Base-by-base conservation (phyloP, 2,888 invertebrate genomes). In the Melanostoma mellinum region DNA sequence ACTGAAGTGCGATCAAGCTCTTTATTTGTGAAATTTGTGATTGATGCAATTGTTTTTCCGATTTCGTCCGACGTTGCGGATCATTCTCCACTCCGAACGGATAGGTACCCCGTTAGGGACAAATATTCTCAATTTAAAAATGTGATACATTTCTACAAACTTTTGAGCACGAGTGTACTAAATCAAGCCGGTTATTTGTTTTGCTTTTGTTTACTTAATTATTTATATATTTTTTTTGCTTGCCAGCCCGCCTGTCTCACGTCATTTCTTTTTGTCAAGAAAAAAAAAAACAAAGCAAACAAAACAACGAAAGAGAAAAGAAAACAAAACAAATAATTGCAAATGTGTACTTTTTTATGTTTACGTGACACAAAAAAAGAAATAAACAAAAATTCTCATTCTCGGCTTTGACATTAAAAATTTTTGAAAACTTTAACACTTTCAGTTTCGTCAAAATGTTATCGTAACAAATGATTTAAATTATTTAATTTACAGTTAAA, bases 161-260 rank as follows among this genome's bases (percentile, higher is more conserved):
- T 63, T 50, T 50, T n/a, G 0, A 4, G 2, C 4, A 38, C 3
- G 30, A 63, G 30, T 63, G 38, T 63, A 38, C 6, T 38, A 32
- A 9, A 0, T 36, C 3, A 10, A 36, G 6, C 63, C 63, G 50
- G 63, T 36, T 20, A 20, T 20, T 20, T 20, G 20, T 20, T 20
- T 50, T 50, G 30, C 30, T 40, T 32, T 63, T 63, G 63, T 63
- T 63, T 63, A 63, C 38, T 6, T 63, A n/a, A n/a, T 32, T 63
- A 50, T 50, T 50, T 46, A 44, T 30, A 9, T 61, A 36, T 48
- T 9, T 20, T 36, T 63, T 30, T 38, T 38, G 36, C 10, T 55
- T 6, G 10, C 3, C n/a, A 42, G 40, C 42, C 33, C 46, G 30
- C 61, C 44, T 44, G 33, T 33, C 20, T 20, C 20, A 20, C 20